Evolutionary conservation across 2,888 invertebrate species (phyloP).

Genomic region (Actias luna): DNA sequence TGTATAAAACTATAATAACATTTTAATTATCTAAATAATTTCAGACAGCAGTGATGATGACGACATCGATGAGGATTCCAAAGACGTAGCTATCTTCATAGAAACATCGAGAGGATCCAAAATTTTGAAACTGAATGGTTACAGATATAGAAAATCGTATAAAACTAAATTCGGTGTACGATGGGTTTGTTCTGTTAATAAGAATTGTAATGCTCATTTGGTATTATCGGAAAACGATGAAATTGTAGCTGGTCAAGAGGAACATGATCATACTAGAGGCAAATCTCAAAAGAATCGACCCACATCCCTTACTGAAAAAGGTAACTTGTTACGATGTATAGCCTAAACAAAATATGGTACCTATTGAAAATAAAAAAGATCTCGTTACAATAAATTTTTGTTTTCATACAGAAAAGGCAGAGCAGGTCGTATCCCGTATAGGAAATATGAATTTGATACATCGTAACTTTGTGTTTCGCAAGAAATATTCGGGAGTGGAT

Average conservation of each 20-base stretch:
- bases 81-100: slow-evolving; percentile 31
- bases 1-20: background rate
- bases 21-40: slow-evolving; percentile 3
- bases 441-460: slow-evolving; percentile 53
- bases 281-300: slow-evolving; percentile 16
- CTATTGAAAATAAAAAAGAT: background rate
- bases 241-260: slow-evolving; percentile 35
- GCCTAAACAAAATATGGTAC: background rate
- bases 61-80: slow-evolving; percentile 22
- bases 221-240: slow-evolving; percentile 40
- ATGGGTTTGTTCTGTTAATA: slow-evolving; percentile 38
- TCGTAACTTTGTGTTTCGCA: slow-evolving; percentile 45
- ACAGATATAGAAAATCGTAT: slow-evolving; percentile 34
- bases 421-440: slow-evolving; percentile 42
- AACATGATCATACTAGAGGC: slow-evolving; percentile 25
- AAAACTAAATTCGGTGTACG: slow-evolving; percentile 36
- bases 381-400: slow-evolving; percentile 16
- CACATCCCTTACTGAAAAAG: background rate
- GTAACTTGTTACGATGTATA: slow-evolving; percentile 4
- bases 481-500: slow-evolving; percentile 36
- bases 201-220: slow-evolving; percentile 37
- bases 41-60: slow-evolving; percentile 9
- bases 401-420: slow-evolving; percentile 33
- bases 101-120: slow-evolving; percentile 34
- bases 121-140: slow-evolving; percentile 28